Evolutionary conservation across 2,888 invertebrate genomes (phyloP), one percentile per base, ranked within the genome.

Genomic region (Dexiosoma caninum): DNA sequence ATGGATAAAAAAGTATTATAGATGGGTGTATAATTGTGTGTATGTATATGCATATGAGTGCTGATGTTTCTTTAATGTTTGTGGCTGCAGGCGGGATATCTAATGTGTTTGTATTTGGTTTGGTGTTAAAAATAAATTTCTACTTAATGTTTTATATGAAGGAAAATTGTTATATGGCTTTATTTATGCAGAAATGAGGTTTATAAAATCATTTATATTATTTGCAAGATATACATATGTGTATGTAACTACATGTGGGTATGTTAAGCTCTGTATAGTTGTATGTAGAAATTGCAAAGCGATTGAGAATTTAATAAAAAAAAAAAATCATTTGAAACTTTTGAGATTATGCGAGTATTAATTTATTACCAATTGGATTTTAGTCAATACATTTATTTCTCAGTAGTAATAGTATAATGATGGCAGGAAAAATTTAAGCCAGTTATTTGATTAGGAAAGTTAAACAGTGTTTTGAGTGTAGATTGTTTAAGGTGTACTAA

Each of bases 131-230:
- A 70, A 37, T 21, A 60, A 42, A 60, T n/a, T 60, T 42, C 40
- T 59, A 8, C 32, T 62, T 32, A 72, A 72, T 62, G 35, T 62
- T 62, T 62, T 40, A 72, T 51, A 32, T 60, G 12, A 37, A 19
- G 16, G 19, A 70, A 59, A 37, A 40, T 70, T 59, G 16, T 49
- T 59, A 49, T 27, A 30, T 40, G 49, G 16, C 19, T 49, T 70
- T 19, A 59, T 37, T 57, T 57, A 69, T 27, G 16, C 0, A 1
- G 8, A 35, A 40, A 37, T 57, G 16, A 23, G 44, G 12, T 23
- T 69, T 44, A 32, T 44, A 44, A 35, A 69, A 16, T 46, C 27
- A 57, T 57, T 46, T 57, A 37, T 44, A 23, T 57, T 42, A 21
- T 32, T n/a, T 1, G 19, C 44, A 14, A 55, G 14, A 37, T 4